phyloP scores from a whole-genome alignment of 2,888 invertebrate genomes.

The Acrocera orbiculus region DNA sequence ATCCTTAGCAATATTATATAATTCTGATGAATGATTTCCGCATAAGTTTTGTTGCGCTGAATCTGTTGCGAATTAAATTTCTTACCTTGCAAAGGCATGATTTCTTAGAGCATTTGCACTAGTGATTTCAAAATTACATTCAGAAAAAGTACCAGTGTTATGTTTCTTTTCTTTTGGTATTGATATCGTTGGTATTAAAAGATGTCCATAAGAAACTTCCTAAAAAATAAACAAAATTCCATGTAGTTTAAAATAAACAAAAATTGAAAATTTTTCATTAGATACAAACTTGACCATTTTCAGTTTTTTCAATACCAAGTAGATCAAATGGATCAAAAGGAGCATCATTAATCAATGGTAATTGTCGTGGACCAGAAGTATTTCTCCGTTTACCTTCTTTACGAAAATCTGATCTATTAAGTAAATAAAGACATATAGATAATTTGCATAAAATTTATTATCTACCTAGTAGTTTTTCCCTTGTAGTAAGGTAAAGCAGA shows the following conservation, averaged over 20 bases:
- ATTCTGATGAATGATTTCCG: too few species aligned
- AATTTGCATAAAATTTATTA: slow-evolving; percentile 4
- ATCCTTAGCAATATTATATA: too few species aligned
- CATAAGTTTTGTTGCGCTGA: too few species aligned
- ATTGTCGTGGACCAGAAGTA: slow-evolving; percentile 61
- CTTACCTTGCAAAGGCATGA: slow-evolving; percentile 39
- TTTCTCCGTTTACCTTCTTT: slow-evolving; percentile 64
- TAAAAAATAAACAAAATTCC: slow-evolving; percentile 20
- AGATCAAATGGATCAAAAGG: slow-evolving; percentile 71
- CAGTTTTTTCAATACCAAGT: slow-evolving; percentile 59
- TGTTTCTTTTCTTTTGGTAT: slow-evolving; percentile 29
- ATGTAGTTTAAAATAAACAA: background rate
- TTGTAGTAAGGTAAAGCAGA: slow-evolving; percentile 73
- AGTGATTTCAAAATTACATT: slow-evolving; percentile 28
- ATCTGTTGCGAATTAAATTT: too few species aligned
- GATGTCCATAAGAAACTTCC: slow-evolving; percentile 78
- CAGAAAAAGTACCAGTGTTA: slow-evolving; percentile 17
- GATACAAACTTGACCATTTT: slow-evolving; percentile 67
- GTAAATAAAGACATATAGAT: slow-evolving; percentile 7
- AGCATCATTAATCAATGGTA: slow-evolving; percentile 67
- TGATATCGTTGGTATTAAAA: slow-evolving; percentile 57
- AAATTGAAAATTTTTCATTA: background rate
- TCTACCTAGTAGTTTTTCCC: slow-evolving; percentile 44
- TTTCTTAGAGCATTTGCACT: slow-evolving; percentile 34
- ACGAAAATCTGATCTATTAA: slow-evolving; percentile 41